Evolutionary conservation across 1,140 invertebrate species (phyloP).

Genomic region (Campoletis sonorensis): DNA sequence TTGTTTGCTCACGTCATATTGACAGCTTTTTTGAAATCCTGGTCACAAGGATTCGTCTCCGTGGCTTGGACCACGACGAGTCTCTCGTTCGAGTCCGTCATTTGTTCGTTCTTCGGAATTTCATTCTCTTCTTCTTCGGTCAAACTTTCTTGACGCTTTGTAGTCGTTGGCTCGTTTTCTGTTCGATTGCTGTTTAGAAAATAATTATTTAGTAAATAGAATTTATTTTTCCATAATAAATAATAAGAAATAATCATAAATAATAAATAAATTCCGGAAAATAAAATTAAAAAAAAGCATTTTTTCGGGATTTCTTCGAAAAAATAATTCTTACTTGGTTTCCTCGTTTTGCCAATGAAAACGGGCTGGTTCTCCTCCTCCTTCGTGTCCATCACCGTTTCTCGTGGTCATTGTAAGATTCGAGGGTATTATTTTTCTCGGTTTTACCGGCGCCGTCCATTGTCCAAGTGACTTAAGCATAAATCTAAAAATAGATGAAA

Average conservation of each 20-base stretch:
- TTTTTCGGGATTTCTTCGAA: no score
- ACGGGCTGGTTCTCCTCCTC: conserved; percentile 25
- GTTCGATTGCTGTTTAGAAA: conserved; percentile 20
- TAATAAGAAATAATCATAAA: no score
- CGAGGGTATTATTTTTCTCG: conserved; percentile 68
- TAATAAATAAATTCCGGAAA: no score
- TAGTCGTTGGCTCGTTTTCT: neutral
- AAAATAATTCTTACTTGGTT: neutral
- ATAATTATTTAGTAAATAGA: no score
- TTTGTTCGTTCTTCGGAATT: conserved; percentile 24
- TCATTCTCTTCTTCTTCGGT: neutral
- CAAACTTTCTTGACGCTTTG: neutral
- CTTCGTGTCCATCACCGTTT: conserved; percentile 45
- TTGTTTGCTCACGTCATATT: conserved; percentile 81
- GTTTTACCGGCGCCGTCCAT: conserved; percentile 86
- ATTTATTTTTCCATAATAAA: no score
- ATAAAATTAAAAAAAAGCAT: conserved; percentile 3
- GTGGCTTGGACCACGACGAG: conserved; percentile 72
- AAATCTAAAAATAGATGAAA: conserved; percentile 76
- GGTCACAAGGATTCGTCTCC: conserved; percentile 71
- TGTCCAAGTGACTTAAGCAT: conserved; percentile 95
- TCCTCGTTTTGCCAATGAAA: conserved; percentile 51
- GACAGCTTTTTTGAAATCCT: conserved; percentile 77
- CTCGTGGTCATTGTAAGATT: conserved; percentile 56
- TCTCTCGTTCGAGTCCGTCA: conserved; percentile 69